Percentiles rank a stretch among this genome's conserved stretches.
Conservation (phyloP, 2,888 invertebrate genomes). For the Oscheius sp. region DNA sequence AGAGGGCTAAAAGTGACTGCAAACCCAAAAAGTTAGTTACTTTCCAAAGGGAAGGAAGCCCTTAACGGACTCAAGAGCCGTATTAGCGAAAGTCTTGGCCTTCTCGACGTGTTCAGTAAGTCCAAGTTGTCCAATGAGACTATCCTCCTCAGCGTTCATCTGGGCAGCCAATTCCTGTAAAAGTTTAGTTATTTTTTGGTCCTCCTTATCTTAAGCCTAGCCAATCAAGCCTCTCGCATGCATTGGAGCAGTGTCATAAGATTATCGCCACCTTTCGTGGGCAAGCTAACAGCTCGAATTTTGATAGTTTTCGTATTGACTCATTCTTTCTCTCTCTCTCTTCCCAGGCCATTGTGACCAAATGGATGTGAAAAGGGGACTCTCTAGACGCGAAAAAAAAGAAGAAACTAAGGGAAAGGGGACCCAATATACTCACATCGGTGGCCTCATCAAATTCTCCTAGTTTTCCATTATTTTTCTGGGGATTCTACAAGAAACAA, state of each 20-base stretch:
- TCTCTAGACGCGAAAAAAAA: too few species aligned
- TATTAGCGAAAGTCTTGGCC: conserved; percentile 68
- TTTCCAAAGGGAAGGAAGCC: conserved; percentile 70
- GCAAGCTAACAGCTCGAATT: too few species aligned
- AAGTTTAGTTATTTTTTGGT: neutral
- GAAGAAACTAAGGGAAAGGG: too few species aligned
- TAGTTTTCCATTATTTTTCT: conserved; percentile 82
- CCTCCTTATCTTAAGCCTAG: too few species aligned
- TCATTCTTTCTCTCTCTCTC: too few species aligned
- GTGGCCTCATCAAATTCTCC: conserved; percentile 72
- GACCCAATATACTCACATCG: conserved; percentile 5
- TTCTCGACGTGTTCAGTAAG: conserved; percentile 70
- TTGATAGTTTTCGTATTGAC: too few species aligned
- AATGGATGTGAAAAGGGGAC: too few species aligned
- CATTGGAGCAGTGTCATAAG: too few species aligned
- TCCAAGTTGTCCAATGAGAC: conserved; percentile 69
- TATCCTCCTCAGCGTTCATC: conserved; percentile 82
- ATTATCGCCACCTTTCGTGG: too few species aligned
- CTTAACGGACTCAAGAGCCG: conserved; percentile 67
- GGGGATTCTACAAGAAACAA: neutral
- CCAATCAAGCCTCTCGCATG: too few species aligned
- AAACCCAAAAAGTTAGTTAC: conserved; percentile 39
- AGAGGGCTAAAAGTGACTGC: neutral
- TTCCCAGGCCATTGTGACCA: too few species aligned
- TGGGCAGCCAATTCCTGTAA: conserved; percentile 89